phyloP scores from a whole-genome alignment of 2,888 invertebrate species.

The Eumacrocentrus americanus region DNA sequence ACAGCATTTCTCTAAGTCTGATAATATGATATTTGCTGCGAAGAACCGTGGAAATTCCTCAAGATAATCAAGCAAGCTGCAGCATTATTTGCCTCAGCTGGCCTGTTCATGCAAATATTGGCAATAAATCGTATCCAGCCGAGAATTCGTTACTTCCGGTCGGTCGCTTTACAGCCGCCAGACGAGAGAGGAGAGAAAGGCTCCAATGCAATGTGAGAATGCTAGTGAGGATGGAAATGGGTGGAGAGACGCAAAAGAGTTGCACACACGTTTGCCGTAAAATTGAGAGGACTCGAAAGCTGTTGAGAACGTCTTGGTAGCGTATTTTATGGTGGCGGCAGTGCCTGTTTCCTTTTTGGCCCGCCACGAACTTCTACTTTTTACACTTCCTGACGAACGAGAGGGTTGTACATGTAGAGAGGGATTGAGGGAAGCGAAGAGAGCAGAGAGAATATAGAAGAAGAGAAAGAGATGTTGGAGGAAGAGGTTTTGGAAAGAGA shows the following conservation, averaged over 20 bases:
- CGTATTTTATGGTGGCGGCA: conserved; percentile 44
- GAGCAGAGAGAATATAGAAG: conserved; percentile 8
- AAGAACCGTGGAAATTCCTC: neutral
- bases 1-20: neutral
- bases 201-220: conserved; percentile 20
- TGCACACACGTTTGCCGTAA: conserved; percentile 26
- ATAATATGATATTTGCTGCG: neutral
- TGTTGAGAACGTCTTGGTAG: conserved; percentile 38
- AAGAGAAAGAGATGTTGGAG: neutral
- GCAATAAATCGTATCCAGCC: conserved; percentile 54
- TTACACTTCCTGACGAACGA: conserved; percentile 25
- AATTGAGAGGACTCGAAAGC: conserved; percentile 36
- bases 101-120: conserved; percentile 52
- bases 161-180: conserved; percentile 43
- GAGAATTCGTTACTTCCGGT: conserved; percentile 57
- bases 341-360: conserved; percentile 51
- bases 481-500: neutral
- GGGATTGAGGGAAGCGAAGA: no score
- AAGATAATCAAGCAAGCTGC: neutral
- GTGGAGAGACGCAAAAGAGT: neutral
- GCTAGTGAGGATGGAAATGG: conserved; percentile 17
- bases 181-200: neutral
- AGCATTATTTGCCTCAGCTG: conserved; percentile 42
- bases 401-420: conserved; percentile 17
- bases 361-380: conserved; percentile 39